Evolutionary conservation across 2,113 vertebrate genomes (phyloP), one percentile per base, ranked within the genome.

Genomic region (Anoplopoma fimbria): DNA sequence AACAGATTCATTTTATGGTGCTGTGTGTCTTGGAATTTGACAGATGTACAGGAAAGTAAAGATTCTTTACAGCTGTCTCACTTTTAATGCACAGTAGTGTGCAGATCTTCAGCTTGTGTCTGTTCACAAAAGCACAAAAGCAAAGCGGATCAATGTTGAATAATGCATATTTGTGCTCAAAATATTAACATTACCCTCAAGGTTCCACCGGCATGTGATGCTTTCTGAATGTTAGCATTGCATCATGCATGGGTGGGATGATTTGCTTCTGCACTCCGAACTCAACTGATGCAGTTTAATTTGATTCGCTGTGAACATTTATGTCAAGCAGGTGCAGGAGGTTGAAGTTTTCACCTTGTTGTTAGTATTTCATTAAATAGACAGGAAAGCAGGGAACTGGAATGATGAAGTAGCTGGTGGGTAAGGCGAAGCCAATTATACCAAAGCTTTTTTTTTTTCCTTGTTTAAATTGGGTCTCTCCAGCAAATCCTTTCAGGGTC

Each of bases 221-320:
- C 51, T 34, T 81, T 78, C 63, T 62, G 55, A 77, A 69, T 70
- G 53, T 45, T 61, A 62, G 63, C 33, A 38, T 79, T 83, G 87
- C 38, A 42, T 89, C 78, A 73, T 75, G 75, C 67, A 49, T 79
- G 74, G 14, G 45, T 77, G 64, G 15, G 10, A 81, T 81, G 69
- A 71, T 73, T 53, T 75, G 55, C 68, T n/a, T 64, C 70, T 78
- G 83, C 79, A 25, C 78, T 82, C 80, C 72, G 53, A 74, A 21
- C 55, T 57, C 61, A 76, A 89, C 64, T 81, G 85, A 89, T 82
- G 85, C 81, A 62, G 67, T 33, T 62, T 87, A 80, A 87, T 90
- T 86, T 69, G 78, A 88, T 90, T 89, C 73, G 71, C 72, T 58
- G 62, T 34, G 65, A 84, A 69, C 80, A 45, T 84, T 75, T 57